Conservation (phyloP, 2,113 vertebrate species). For the Bungarus multicinctus region DNA sequence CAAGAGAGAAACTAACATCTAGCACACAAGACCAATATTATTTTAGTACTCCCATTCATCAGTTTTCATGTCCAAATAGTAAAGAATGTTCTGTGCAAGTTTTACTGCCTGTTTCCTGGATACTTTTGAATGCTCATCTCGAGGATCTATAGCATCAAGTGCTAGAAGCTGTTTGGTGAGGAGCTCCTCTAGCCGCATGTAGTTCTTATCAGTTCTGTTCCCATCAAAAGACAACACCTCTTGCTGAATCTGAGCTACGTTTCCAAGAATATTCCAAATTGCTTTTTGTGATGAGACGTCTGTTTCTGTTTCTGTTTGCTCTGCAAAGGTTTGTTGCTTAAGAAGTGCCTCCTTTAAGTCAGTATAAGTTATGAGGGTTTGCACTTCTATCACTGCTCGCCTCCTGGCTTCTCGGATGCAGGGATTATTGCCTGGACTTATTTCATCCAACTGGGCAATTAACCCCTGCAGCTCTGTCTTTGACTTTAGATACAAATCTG, state of each 20-base stretch:
- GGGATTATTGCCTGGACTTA: constrained; percentile 89
- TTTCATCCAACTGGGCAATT: constrained; percentile 86
- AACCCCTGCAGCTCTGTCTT: constrained; percentile 89
- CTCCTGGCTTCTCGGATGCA: constrained; percentile 94
- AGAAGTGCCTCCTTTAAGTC: constrained; percentile 88
- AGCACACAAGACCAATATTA: background rate
- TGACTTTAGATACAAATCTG: constrained; percentile 79
- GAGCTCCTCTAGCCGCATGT: constrained; percentile 91
- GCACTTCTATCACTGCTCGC: constrained; percentile 89
- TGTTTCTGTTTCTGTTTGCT: constrained; percentile 61
- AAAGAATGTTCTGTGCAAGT: constrained; percentile 94
- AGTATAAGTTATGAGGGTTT: constrained; percentile 86
- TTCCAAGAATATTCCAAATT: constrained; percentile 86
- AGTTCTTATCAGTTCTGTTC: constrained; percentile 90
- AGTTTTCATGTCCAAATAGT: constrained; percentile 95
- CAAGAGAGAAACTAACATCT: background rate
- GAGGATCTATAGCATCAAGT: constrained; percentile 92
- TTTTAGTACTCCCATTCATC: constrained; percentile 94
- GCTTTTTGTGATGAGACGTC: constrained; percentile 81
- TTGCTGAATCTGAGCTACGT: constrained; percentile 86
- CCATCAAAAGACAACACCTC: constrained; percentile 91
- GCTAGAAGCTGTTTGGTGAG: constrained; percentile 93
- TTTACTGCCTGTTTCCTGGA: constrained; percentile 94
- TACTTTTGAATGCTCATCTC: constrained; percentile 83
- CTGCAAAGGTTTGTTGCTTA: constrained; percentile 58